phyloP scores from a whole-genome alignment of 1,140 invertebrate species.

The Drosophila mojavensis region DNA sequence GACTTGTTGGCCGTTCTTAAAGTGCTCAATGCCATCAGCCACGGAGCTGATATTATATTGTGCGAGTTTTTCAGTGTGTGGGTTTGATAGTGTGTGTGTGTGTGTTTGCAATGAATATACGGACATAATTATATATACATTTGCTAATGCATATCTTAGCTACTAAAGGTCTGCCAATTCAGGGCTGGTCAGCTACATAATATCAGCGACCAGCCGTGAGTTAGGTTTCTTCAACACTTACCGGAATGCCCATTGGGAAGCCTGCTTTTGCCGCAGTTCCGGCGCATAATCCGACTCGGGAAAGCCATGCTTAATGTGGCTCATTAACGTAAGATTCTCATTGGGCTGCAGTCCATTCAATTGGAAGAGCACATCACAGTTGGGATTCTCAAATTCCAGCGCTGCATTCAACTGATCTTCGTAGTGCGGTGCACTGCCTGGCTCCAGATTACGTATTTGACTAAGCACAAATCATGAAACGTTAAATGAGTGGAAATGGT shows the following conservation, averaged over 20 bases:
- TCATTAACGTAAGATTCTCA: constrained; percentile 88
- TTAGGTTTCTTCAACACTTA: constrained; percentile 42
- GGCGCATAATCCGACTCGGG: constrained; percentile 91
- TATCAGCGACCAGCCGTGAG: constrained; percentile 23
- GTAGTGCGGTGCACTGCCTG: constrained; percentile 84
- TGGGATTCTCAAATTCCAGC: constrained; percentile 95
- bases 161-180: background rate
- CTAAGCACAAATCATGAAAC: background rate
- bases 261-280: constrained; percentile 93
- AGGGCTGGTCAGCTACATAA: constrained; percentile 12
- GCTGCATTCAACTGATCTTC: constrained; percentile 93
- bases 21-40: constrained; percentile 96
- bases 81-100: constrained; percentile 7
- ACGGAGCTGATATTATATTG: constrained; percentile 87
- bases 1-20: constrained; percentile 94
- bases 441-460: constrained; percentile 51
- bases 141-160: constrained; percentile 21
- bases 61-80: background rate
- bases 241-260: constrained; percentile 94
- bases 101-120: constrained; percentile 32
- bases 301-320: constrained; percentile 89
- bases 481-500: background rate
- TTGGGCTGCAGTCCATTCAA: constrained; percentile 71
- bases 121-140: constrained; percentile 22
- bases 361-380: constrained; percentile 86